phyloP scores from a whole-genome alignment of 2,797 vertebrate genomes.

The Ctenopoma kingsleyae region DNA sequence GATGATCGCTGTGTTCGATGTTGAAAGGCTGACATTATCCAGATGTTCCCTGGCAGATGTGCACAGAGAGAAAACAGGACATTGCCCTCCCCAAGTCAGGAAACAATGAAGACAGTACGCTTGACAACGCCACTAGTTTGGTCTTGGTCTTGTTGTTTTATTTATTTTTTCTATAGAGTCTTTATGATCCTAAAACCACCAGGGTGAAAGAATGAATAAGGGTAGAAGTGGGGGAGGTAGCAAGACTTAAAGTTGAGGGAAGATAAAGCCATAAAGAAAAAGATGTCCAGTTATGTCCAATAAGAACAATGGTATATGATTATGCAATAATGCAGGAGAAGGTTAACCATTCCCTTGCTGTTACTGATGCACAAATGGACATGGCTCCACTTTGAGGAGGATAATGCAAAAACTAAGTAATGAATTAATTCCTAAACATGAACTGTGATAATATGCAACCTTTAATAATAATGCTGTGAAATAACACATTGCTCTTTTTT shows the following conservation, averaged over 20 bases:
- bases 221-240: slow-evolving; percentile 33
- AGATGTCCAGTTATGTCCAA: slow-evolving; percentile 33
- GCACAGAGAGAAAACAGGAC: slow-evolving; percentile 71
- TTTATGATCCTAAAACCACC: slow-evolving; percentile 40
- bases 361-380: slow-evolving; percentile 22
- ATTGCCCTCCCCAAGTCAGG: slow-evolving; percentile 47
- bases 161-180: slow-evolving; percentile 60
- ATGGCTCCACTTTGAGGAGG: slow-evolving; percentile 64
- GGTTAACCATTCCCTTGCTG: slow-evolving; percentile 44
- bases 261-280: slow-evolving; percentile 40
- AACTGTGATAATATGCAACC: slow-evolving; percentile 40
- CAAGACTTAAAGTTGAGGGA: slow-evolving; percentile 9
- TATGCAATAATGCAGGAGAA: slow-evolving; percentile 45
- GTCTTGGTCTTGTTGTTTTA: slow-evolving; percentile 29
- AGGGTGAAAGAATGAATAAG: slow-evolving; percentile 29
- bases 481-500: background rate
- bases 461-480: slow-evolving; percentile 14
- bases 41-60: slow-evolving; percentile 86
- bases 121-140: slow-evolving; percentile 66
- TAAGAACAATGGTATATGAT: slow-evolving; percentile 46
- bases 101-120: slow-evolving; percentile 77
- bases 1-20: slow-evolving; percentile 68
- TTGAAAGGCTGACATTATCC: slow-evolving; percentile 79
- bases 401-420: slow-evolving; percentile 65
- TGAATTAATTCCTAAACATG: slow-evolving; percentile 54